phyloP scores from a whole-genome alignment of 2,888 invertebrate genomes.

The Tachina fera region DNA sequence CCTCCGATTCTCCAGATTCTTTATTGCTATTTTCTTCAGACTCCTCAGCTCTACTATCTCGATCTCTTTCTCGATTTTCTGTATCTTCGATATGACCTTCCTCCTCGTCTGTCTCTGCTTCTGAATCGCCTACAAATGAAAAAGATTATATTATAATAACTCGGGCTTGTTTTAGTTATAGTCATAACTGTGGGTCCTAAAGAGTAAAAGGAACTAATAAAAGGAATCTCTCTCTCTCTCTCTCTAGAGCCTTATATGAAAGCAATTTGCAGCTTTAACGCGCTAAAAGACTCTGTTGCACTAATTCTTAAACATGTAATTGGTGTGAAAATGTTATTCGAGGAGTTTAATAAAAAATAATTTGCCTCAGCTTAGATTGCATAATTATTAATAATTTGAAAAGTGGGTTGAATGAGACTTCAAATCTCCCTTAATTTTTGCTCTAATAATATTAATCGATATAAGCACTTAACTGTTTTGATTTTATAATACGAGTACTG shows the following conservation, averaged over 20 bases:
- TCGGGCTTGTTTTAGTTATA: background rate
- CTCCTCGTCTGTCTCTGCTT: slow-evolving; percentile 83
- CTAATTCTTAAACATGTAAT: too few relatives aligned
- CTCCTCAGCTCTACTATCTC: slow-evolving; percentile 81
- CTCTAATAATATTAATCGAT: slow-evolving; percentile 54
- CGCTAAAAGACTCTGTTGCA: too few relatives aligned
- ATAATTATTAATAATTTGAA: background rate
- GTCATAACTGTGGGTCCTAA: too few relatives aligned
- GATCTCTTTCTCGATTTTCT: slow-evolving; percentile 80
- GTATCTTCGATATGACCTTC: slow-evolving; percentile 82
- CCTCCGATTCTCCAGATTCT: slow-evolving; percentile 80
- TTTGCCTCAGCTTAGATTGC: background rate
- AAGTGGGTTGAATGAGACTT: background rate
- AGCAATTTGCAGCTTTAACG: too few relatives aligned
- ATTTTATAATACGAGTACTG: slow-evolving; percentile 27
- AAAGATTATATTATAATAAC: background rate
- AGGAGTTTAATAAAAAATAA: background rate
- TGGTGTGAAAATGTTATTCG: too few relatives aligned
- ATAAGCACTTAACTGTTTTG: slow-evolving; percentile 41
- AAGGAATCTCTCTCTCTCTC: too few relatives aligned
- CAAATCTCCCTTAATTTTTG: slow-evolving; percentile 9
- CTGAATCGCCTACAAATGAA: slow-evolving; percentile 80
- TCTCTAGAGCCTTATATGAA: too few relatives aligned
- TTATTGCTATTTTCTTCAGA: slow-evolving; percentile 81
- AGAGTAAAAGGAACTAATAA: too few relatives aligned